Base-by-base conservation (phyloP, 2,113 vertebrate genomes). In the Columbina picui region DNA sequence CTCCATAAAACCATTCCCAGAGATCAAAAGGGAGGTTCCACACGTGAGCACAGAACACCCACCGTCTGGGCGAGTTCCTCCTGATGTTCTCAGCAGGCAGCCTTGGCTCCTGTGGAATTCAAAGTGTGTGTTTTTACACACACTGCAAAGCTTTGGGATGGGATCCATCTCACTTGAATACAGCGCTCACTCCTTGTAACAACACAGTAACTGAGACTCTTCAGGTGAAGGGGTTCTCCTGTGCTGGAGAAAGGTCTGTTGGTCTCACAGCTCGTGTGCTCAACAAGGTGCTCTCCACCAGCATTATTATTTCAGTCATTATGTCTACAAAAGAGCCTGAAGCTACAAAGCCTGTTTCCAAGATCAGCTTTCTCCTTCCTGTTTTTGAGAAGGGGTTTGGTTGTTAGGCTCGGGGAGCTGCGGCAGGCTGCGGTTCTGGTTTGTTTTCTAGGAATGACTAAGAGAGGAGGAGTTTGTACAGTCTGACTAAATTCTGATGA, bases 391-490 rank as follows among this genome's bases (percentile, higher is more conserved):
- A 91, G 64, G 76, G 76, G 60, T 92, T 90, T 89, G 23, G 82
- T 81, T 56, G 84, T 90, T 49, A 64, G 68, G 90, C 76, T 82
- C 3, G 0, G 67, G 50, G n/a, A 88, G 43, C 71, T 8, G 1
- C 6, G 1, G 76, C 86, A 90, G 73, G 14, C 86, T 74, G 76
- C 4, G 15, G 86, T 81, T 94, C 92, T 94, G 83, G 68, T 95
- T 92, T 94, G 93, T 92, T 96, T 96, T 96, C 96, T 89, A 96
- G 95, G 80, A 95, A 91, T 92, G 94, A 96, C 88, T 95, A 95
- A 94, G 76, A 90, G 73, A 94, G 88, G 86, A 96, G 94, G 93
- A 81, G 85, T 93, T 92, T 71, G 16, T 53, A n/a, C 0, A 0
- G 41, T 60, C 92, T 93, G 68, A 90, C 80, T 89, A 64, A 67